Percentiles rank a stretch among this genome's conserved stretches.
Evolutionary conservation across 35 echinoderm and acorn worm genomes (phyloP).

Genomic region (Strongylocentrotus purpuratus): DNA sequence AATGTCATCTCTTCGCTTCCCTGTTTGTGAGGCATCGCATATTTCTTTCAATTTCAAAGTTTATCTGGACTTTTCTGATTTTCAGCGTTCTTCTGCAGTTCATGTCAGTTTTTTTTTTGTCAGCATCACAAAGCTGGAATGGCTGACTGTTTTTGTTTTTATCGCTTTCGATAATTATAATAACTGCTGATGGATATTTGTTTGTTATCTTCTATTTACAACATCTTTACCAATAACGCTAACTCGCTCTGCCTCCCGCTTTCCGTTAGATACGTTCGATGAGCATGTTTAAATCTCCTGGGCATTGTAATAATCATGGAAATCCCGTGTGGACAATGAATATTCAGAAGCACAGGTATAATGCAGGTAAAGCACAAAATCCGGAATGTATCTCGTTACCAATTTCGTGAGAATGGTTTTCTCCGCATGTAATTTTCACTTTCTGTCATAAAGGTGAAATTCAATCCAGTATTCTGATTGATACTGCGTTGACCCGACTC

Average conservation of each 20-base stretch:
- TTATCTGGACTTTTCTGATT: not conserved
- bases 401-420: conserved; percentile 18
- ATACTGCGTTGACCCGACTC: not conserved
- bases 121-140: too few species aligned
- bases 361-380: conserved; percentile 2
- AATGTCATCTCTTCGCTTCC: not conserved
- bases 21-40: not conserved
- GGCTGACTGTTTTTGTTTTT: not conserved
- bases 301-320: not conserved
- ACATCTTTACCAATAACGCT: not conserved
- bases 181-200: not conserved
- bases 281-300: not conserved
- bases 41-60: not conserved
- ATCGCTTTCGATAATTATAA: not conserved
- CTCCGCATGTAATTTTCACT: not conserved
- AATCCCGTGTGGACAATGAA: not conserved
- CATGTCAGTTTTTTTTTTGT: too few species aligned
- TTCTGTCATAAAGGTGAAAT: not conserved
- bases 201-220: not conserved
- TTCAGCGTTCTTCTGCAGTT: not conserved
- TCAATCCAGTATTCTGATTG: conserved; percentile 17
- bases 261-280: not conserved
- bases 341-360: not conserved
- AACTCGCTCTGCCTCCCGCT: not conserved
- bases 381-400: not conserved